Evolutionary conservation across 2,113 vertebrate species (phyloP), one percentile per base, ranked within the genome.

Genomic region (Carollia perspicillata): DNA sequence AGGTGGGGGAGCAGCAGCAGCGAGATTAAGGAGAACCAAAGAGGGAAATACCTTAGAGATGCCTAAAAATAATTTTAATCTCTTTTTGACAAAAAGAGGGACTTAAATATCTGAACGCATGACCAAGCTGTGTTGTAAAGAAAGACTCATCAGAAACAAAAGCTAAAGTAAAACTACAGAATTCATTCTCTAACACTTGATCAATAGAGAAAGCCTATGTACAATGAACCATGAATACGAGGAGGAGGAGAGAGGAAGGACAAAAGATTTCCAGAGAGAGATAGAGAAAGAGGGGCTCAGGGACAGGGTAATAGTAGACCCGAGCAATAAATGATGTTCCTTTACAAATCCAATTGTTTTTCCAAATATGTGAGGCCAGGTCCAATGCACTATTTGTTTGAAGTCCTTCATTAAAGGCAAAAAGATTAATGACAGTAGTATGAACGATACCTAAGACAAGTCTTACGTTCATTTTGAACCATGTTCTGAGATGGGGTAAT

Each of bases 41-140:
- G 81, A 58, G 69, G 71, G 92, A 88, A 74, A 60, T 37, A 93
- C 51, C 8, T 83, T 84, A 94, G 49, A 80, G 89, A 91, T 60
- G 30, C 37, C 92, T 92, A 65, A 3, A 79, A 47, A 85, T 58
- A 12, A 13, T 18, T 51, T 94, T 88, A 14, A 51, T 71, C 40
- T 72, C 40, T 86, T 94, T 75, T 53, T 55, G 40, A 69, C 72
- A 53, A 91, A 96, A 97, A 84, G 7, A 20, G 26, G 58, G 16
- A 68, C n/a, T 90, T 72, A 65, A 68, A 65, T 44, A 84, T 69
- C 44, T 87, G 35, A 95, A 68, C 78, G 37, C 55, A 7, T 66
- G 23, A 65, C 10, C 23, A 51, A 78, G n/a, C 47, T 92, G 12
- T 58, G 58, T 63, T 89, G 79, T 84, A 78, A 72, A 83, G 49